Evolutionary conservation across 2,797 vertebrate genomes (phyloP).

Genomic region (Caiman crocodilus): DNA sequence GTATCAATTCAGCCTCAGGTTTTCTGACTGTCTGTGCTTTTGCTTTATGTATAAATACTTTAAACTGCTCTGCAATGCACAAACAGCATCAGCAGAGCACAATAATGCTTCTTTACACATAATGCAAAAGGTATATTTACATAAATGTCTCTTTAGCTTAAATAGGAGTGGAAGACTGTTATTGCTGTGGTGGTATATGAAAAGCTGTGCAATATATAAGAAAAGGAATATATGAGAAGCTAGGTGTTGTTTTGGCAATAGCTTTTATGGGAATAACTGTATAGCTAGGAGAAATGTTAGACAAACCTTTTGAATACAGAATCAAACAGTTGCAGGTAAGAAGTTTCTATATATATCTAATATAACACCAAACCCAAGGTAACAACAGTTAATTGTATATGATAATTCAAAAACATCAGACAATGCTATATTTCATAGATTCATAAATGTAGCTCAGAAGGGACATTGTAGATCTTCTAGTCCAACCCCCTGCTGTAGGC

Average conservation of each 20-base stretch:
- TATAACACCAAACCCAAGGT: background rate
- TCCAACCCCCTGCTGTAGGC: too few relatives aligned
- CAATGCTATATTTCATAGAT: background rate
- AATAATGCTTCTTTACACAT: background rate
- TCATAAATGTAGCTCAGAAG: too few relatives aligned
- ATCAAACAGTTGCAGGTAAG: slow-evolving; percentile 31
- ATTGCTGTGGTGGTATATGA: too few relatives aligned
- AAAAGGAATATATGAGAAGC: too few relatives aligned
- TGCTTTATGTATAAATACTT: background rate
- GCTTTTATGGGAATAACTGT: too few relatives aligned
- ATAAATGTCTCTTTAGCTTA: slow-evolving; percentile 11
- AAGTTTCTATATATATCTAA: slow-evolving; percentile 7
- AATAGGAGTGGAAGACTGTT: background rate
- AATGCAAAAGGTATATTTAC: slow-evolving; percentile 5
- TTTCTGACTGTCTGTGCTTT: too few relatives aligned
- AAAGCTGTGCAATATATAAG: too few relatives aligned
- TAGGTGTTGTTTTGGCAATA: too few relatives aligned
- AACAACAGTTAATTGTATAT: background rate
- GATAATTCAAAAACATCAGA: background rate
- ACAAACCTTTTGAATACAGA: background rate
- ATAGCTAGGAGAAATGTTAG: too few relatives aligned
- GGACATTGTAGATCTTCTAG: too few relatives aligned
- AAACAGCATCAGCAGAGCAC: background rate
- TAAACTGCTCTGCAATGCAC: background rate
- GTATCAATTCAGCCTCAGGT: too few relatives aligned